Conservation (phyloP, 2,888 invertebrate genomes). For the Epicampocera succincta region DNA sequence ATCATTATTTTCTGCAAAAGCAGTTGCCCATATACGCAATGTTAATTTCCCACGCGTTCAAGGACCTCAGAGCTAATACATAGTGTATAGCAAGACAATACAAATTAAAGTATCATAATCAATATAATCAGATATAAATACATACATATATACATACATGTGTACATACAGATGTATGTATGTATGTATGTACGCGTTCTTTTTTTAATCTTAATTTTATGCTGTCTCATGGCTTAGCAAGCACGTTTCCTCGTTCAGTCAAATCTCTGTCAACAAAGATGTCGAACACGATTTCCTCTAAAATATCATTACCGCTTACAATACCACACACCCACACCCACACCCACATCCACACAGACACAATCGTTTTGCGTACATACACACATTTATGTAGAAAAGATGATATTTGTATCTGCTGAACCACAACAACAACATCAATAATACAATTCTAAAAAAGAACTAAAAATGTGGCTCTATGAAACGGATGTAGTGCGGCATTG, state of each 20-base stretch:
- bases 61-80: too few species aligned
- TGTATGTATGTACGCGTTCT: too few species aligned
- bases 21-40: too few species aligned
- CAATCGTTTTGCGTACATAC: neutral
- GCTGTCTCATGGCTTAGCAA: neutral
- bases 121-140: too few species aligned
- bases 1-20: too few species aligned
- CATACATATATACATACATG: too few species aligned
- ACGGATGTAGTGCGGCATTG: neutral
- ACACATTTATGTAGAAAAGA: neutral
- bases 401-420: slow-evolving; percentile 7
- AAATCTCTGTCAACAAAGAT: slow-evolving; percentile 37
- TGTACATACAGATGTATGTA: too few species aligned
- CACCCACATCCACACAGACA: neutral
- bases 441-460: neutral
- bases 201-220: slow-evolving; percentile 11
- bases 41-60: too few species aligned
- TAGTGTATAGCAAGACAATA: too few species aligned
- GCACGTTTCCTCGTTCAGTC: slow-evolving; percentile 14
- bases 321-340: neutral
- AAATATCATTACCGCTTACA: slow-evolving; percentile 33
- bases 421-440: slow-evolving; percentile 5
- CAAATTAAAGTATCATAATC: too few species aligned
- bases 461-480: neutral
- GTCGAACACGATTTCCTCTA: slow-evolving; percentile 45